Evolutionary conservation across 2,797 vertebrate species (phyloP), one percentile per base, ranked within the genome.

Genomic region (Simalia tracyae): DNA sequence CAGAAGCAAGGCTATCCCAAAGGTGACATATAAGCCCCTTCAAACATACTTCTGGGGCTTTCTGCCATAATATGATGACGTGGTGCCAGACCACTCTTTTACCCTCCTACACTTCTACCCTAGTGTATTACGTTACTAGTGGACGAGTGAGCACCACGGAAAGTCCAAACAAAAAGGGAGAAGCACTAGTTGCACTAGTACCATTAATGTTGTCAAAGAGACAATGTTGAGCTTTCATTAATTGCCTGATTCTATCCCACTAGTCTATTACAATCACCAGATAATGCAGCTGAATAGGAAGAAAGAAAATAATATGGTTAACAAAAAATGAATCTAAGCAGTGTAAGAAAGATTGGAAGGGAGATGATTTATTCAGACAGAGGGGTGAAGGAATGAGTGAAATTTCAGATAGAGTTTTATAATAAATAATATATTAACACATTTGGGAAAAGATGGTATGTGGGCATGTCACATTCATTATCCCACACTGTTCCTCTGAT

Each of bases 401-500:
- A 86, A 42, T 76, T 76, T 42, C 42, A 26, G 84, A 85, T 54
- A 86, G 0, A 36, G 50, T 59, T 86, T 86, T 86, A 36, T 6
- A 86, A 86, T 60, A 86, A 86, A 26, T 66, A 91, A 26, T 15
- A 42, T 56, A 93, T 68, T 7, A 86, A 46, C 57, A 86, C 64
- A 17, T 60, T 31, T 60, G 54, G 24, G 11, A 56, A 86, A 68
- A 68, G 84, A 26, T 57, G 31, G 24, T 54, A 26, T 36, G 91
- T 89, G 42, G 92, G 92, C 19, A 3, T 60, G 10, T 68, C 8
- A 93, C 12, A 92, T 94, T 22, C 36, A 68, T 9, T 89, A 87
- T 3, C 89, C 11, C 84, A 93, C 59, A 3, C 3, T 91, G 17
- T 86, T 46, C 59, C 72, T 57, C 61, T 63, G 42, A 54, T 9